Base-by-base conservation (phyloP, 1,140 invertebrate species). In the Lordiphosa mommai region DNA sequence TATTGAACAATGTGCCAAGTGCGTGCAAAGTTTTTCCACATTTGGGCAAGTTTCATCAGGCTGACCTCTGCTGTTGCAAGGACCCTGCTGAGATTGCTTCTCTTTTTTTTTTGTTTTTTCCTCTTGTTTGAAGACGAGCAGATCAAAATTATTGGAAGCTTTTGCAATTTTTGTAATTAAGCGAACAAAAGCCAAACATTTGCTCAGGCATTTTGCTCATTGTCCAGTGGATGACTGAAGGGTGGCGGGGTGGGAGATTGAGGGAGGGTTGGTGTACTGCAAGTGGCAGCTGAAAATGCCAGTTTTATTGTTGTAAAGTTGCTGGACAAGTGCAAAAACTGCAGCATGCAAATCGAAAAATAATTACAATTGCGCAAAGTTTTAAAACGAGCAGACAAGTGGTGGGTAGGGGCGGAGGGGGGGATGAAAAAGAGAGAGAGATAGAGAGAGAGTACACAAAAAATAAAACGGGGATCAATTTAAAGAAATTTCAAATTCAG, bases 291-390 rank as follows among this genome's bases (percentile, higher is more conserved):
- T 69, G 49, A 61, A 69, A 69, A 56, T 69, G 66, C 57, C 57
- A 69, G 48, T 61, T 69, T 69, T 69, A 69, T 69, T 69, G 65
- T 61, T 69, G 66, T 44, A 69, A 69, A 69, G 66, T 69, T 69
- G 44, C 34, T 36, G 50, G 65, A 70, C 67, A 70, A 68, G 64
- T 69, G 65, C 23, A 69, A 69, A 67, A 69, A 70, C 58, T 70
- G 67, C 67, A 51, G 67, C 67, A 70, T 70, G 67, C 67, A 70
- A 70, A 70, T 70, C 67, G 67, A 70, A 70, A 70, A 70, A 70
- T 70, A 70, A 70, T 70, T 70, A 70, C 67, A 70, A 70, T 70
- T 70, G 67, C 58, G 65, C 58, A 70, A 70, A 70, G 67, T 70
- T 70, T 70, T 70, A 47, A 61, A 69, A 70, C 65, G 57, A 69